Conservation (phyloP, 1,140 invertebrate species). For the Popillia japonica region DNA sequence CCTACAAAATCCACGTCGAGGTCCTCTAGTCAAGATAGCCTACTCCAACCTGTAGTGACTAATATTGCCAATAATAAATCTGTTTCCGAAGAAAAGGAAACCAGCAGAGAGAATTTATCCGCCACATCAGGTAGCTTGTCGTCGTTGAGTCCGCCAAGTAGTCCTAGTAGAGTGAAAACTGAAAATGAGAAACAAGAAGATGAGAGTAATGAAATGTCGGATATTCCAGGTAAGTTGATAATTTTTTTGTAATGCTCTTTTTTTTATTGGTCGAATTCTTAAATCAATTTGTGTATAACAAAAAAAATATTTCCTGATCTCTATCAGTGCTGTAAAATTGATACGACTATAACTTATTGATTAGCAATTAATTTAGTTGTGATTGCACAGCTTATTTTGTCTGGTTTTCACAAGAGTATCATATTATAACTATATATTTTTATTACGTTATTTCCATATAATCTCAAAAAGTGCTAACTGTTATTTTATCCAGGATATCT, state of each 20-base stretch:
- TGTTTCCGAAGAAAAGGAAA: conserved; percentile 53
- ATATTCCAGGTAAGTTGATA: conserved; percentile 47
- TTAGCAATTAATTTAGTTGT: too few relatives aligned
- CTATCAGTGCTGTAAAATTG: too few relatives aligned
- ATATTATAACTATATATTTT: too few relatives aligned
- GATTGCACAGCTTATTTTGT: too few relatives aligned
- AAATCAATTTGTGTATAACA: too few relatives aligned
- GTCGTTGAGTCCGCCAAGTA: conserved; percentile 60
- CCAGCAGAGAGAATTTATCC: conserved; percentile 55
- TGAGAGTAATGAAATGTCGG: conserved; percentile 64
- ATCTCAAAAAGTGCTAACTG: too few relatives aligned
- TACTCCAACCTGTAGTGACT: conserved; percentile 52
- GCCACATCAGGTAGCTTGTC: conserved; percentile 62
- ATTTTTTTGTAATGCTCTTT: not conserved
- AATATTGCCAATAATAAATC: conserved; percentile 41
- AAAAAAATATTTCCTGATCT: too few relatives aligned
- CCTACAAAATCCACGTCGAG: conserved; percentile 39
- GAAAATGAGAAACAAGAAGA: conserved; percentile 66
- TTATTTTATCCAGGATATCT: too few relatives aligned
- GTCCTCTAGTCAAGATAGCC: conserved; percentile 58
- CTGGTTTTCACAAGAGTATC: too few relatives aligned
- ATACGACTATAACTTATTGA: too few relatives aligned
- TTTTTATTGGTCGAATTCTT: too few relatives aligned
- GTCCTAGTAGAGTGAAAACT: conserved; percentile 61
- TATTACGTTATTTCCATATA: too few relatives aligned